These are phyloP conservation scores for Punctoribates punctum DNA, from an alignment of 2,888 invertebrate species.

Conservation along the genomic window DNA sequence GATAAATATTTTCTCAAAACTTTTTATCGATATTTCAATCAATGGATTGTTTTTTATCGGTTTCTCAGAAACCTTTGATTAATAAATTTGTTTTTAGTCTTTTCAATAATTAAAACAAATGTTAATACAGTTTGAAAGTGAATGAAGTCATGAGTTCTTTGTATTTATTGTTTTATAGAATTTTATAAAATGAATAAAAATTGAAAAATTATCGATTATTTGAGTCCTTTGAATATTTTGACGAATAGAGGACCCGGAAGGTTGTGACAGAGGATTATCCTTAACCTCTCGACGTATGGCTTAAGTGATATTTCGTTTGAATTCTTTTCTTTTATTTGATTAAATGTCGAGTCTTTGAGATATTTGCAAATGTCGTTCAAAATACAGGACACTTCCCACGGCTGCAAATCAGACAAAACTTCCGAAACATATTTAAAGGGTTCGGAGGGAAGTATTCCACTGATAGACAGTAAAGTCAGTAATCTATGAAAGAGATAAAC, in stretches of 20 bases:
- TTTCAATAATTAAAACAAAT: too few species aligned
- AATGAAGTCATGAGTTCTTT: too few species aligned
- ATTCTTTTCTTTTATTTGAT: background rate
- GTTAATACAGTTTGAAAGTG: too few species aligned
- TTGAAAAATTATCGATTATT: too few species aligned
- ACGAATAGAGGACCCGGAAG: slow-evolving; percentile 39
- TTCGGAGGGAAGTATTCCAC: slow-evolving; percentile 38
- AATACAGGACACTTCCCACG: slow-evolving; percentile 66
- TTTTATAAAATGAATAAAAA: too few species aligned
- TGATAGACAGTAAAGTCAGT: slow-evolving; percentile 36
- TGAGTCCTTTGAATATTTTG: slow-evolving; percentile 45
- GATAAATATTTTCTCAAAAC: too few species aligned
- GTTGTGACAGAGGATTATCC: slow-evolving; percentile 38
- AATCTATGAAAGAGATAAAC: slow-evolving; percentile 15
- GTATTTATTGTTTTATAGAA: too few species aligned
- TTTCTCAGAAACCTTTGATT: too few species aligned
- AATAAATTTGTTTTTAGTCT: too few species aligned
- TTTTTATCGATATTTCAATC: too few species aligned
- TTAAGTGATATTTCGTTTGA: slow-evolving; percentile 1
- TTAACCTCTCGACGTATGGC: slow-evolving; percentile 41
- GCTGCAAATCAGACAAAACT: slow-evolving; percentile 45
- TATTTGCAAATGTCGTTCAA: slow-evolving; percentile 84
- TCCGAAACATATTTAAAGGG: slow-evolving; percentile 42
- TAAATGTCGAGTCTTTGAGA: slow-evolving; percentile 63
- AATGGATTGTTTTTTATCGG: too few species aligned